Conservation (phyloP, 2,113 vertebrate species). For the Lophura nycthemera region DNA sequence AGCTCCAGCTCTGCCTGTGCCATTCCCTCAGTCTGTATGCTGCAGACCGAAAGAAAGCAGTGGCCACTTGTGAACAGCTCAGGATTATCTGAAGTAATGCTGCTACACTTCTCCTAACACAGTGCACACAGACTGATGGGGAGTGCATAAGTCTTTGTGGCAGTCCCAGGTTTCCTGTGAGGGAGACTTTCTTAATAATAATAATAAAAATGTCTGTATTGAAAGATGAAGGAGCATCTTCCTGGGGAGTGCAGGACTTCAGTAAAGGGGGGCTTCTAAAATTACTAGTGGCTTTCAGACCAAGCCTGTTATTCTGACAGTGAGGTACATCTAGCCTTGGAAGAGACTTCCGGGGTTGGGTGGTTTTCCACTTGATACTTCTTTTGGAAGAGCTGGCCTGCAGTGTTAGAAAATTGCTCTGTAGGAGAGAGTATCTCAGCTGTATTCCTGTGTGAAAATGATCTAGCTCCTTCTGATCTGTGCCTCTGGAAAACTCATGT, state of each 20-base stretch:
- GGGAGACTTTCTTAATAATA: neutral
- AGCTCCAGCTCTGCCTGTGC: neutral
- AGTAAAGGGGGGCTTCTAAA: neutral
- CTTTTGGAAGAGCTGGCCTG: neutral
- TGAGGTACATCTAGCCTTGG: neutral
- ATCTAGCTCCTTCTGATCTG: neutral
- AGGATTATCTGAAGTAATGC: neutral
- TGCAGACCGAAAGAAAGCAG: neutral
- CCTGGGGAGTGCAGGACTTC: accelerated
- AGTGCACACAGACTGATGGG: neutral
- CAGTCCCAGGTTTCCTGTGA: neutral
- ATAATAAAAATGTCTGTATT: neutral
- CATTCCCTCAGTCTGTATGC: neutral
- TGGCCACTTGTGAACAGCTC: neutral
- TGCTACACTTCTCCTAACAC: neutral
- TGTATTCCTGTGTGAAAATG: neutral
- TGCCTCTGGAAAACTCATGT: neutral
- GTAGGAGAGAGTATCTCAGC: neutral
- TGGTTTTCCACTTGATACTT: neutral
- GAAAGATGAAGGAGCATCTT: neutral
- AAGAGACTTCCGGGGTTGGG: neutral
- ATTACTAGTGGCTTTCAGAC: neutral
- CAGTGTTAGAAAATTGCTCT: neutral
- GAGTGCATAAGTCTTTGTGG: neutral
- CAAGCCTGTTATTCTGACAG: neutral